Percentiles rank a stretch among this genome's conserved stretches.
These are phyloP conservation scores for Calidris pygmaea DNA, from an alignment of 2,113 vertebrate species.

Conservation along the genomic window DNA sequence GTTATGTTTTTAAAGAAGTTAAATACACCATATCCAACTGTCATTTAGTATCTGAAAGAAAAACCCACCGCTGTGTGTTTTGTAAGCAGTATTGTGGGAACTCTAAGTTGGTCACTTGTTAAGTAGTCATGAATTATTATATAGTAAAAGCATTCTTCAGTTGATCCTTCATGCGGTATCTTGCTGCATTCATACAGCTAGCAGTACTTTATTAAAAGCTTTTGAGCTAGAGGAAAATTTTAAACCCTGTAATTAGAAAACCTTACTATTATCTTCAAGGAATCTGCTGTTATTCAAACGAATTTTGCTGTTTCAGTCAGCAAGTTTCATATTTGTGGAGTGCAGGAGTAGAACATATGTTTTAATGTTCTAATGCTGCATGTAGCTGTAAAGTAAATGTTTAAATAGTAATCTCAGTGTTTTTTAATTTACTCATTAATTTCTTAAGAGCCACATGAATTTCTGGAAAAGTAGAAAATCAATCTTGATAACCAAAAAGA, in stretches of 20 bases:
- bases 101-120: not conserved
- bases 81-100: not conserved
- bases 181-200: not conserved
- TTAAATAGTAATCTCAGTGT: not conserved
- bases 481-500: not conserved
- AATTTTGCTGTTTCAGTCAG: not conserved
- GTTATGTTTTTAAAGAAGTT: not conserved
- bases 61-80: not conserved
- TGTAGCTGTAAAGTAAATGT: not conserved
- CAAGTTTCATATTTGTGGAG: not conserved
- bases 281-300: not conserved
- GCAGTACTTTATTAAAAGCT: not conserved
- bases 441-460: not conserved
- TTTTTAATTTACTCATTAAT: not conserved
- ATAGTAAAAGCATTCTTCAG: not conserved
- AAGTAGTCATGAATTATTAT: not conserved
- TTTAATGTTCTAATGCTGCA: not conserved
- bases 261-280: not conserved
- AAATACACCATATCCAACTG: not conserved
- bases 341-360: not conserved
- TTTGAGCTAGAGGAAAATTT: not conserved
- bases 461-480: not conserved
- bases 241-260: not conserved
- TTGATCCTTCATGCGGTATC: not conserved
- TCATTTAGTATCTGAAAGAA: not conserved